phyloP scores from a whole-genome alignment of 2,888 invertebrate genomes.

The Leptopilina syphax region DNA sequence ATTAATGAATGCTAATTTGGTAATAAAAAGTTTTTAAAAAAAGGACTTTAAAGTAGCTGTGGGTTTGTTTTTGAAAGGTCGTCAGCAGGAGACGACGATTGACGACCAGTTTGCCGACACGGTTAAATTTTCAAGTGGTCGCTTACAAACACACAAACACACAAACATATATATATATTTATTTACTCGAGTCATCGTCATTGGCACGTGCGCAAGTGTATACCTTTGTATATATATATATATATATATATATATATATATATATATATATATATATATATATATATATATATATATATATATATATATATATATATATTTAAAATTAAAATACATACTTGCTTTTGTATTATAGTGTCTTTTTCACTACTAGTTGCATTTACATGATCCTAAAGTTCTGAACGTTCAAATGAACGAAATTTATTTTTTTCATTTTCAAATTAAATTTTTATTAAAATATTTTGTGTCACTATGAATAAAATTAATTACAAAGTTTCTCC shows the following conservation, averaged over 20 bases:
- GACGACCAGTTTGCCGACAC: constrained; percentile 7
- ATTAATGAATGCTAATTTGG: too few relatives aligned
- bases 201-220: constrained; percentile 3
- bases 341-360: too few relatives aligned
- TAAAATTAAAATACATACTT: too few relatives aligned
- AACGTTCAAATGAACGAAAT: too few relatives aligned
- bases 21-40: too few relatives aligned
- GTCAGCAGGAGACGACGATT: neutral
- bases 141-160: neutral
- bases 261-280: neutral
- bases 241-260: neutral
- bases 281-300: neutral
- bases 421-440: too few relatives aligned
- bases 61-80: neutral
- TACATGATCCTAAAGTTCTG: too few relatives aligned
- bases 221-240: neutral
- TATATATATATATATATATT: neutral
- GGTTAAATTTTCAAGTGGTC: constrained; percentile 14
- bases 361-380: too few relatives aligned
- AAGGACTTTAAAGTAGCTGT: too few relatives aligned
- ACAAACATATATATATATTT: neutral
- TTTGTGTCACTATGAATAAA: too few relatives aligned
- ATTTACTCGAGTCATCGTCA: constrained; percentile 17
- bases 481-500: too few relatives aligned
- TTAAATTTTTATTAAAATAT: too few relatives aligned